These are phyloP conservation scores for Cyprinodon variegatus DNA, from an alignment of 2,113 vertebrate species.

Conservation along the genomic window DNA sequence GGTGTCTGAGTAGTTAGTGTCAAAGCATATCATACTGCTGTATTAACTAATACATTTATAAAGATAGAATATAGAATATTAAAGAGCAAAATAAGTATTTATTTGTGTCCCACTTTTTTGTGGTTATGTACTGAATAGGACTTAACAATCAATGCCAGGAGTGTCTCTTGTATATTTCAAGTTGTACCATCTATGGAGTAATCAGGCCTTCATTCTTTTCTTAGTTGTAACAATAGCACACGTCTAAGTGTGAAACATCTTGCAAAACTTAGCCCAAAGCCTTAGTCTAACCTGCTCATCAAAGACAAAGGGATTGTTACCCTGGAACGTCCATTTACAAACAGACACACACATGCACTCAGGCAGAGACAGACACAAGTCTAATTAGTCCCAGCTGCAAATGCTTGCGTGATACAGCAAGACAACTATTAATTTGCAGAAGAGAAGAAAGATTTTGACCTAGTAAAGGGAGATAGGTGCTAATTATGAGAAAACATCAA, in stretches of 20 bases:
- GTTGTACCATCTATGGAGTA: slow-evolving; percentile 4
- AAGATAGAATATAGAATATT: not conserved
- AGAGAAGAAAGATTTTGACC: slow-evolving; percentile 66
- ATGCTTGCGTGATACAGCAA: slow-evolving; percentile 70
- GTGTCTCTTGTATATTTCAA: not conserved
- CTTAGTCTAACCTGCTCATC: slow-evolving; percentile 63
- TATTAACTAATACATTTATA: not conserved
- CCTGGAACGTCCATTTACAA: slow-evolving; percentile 27
- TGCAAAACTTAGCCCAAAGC: slow-evolving; percentile 42
- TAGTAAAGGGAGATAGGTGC: slow-evolving; percentile 49
- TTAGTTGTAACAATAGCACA: slow-evolving; percentile 28
- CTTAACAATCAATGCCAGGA: not conserved
- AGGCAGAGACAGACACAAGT: slow-evolving; percentile 53
- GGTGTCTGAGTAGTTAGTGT: too few relatives aligned
- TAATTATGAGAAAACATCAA: not conserved
- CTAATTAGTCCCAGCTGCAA: slow-evolving; percentile 70
- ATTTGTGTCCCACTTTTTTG: not conserved
- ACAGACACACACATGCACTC: slow-evolving; percentile 36
- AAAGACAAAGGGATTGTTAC: slow-evolving; percentile 62
- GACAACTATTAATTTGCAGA: slow-evolving; percentile 71
- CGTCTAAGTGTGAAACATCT: slow-evolving; percentile 59
- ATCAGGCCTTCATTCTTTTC: not conserved
- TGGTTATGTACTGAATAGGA: not conserved
- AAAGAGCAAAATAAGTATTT: not conserved
- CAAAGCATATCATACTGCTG: too few relatives aligned